phyloP scores from a whole-genome alignment of 1,140 invertebrate genomes.

The Patella vulgata region DNA sequence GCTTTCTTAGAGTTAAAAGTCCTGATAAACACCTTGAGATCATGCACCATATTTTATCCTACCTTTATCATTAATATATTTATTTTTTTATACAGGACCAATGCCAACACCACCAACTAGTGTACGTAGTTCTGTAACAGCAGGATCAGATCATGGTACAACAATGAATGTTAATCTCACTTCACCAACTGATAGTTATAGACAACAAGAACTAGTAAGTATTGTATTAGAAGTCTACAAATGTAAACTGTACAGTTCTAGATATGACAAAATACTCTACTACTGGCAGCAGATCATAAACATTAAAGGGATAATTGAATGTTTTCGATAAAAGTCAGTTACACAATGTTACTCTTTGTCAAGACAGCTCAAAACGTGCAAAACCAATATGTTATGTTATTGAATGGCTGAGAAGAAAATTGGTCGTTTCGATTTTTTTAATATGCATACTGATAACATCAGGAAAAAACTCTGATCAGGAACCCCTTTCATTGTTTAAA shows the following conservation, averaged over 20 bases:
- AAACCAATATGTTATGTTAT: no score
- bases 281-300: conserved; percentile 8
- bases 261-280: neutral
- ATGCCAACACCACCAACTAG: conserved; percentile 44
- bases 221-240: neutral
- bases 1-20: no score
- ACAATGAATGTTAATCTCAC: conserved; percentile 44
- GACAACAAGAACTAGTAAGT: conserved; percentile 8
- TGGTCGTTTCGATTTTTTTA: no score
- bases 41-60: no score
- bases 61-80: neutral
- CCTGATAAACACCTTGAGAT: no score
- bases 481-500: neutral
- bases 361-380: no score
- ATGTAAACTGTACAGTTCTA: conserved; percentile 3
- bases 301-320: neutral
- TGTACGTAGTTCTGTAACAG: conserved; percentile 25
- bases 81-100: conserved; percentile 33
- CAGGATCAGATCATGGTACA: conserved; percentile 46
- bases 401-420: no score
- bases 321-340: conserved; percentile 2
- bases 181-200: conserved; percentile 16
- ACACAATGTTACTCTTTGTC: neutral
- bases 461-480: neutral
- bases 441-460: conserved; percentile 8